Percentiles rank a stretch among this genome's conserved stretches.
Evolutionary conservation across 2,797 vertebrate species (phyloP).

Genomic region (Acestrorhynchus altus): DNA sequence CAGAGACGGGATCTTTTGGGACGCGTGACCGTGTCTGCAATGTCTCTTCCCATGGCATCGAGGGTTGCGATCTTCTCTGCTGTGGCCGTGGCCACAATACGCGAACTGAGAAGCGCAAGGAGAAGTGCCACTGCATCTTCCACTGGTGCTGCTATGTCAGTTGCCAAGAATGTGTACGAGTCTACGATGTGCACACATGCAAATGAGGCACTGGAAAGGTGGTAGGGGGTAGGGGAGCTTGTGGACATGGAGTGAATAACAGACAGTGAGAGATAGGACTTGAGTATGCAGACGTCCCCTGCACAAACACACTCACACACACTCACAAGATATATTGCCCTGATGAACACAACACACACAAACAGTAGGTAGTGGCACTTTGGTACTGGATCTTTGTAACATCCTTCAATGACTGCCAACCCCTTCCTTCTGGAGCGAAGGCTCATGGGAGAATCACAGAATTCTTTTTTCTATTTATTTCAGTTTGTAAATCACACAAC

Average conservation of each 20-base stretch:
- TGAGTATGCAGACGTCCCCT: slow-evolving; percentile 26
- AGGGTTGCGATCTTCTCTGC: slow-evolving; percentile 96
- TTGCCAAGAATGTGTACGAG: slow-evolving; percentile 93
- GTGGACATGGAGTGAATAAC: slow-evolving; percentile 36
- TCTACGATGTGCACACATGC: slow-evolving; percentile 97
- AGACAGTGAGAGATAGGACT: slow-evolving; percentile 42
- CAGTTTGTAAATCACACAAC: slow-evolving; percentile 17
- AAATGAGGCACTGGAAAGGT: slow-evolving; percentile 76
- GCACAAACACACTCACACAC: slow-evolving; percentile 36
- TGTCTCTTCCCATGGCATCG: slow-evolving; percentile 95
- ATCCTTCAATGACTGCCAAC: slow-evolving; percentile 46
- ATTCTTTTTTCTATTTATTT: slow-evolving; percentile 45
- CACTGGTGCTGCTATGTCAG: slow-evolving; percentile 99
- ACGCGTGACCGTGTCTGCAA: slow-evolving; percentile 95
- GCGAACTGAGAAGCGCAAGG: slow-evolving; percentile 94
- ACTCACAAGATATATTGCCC: slow-evolving; percentile 51
- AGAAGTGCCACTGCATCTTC: slow-evolving; percentile 98
- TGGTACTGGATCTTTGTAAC: slow-evolving; percentile 56
- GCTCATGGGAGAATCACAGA: slow-evolving; percentile 51
- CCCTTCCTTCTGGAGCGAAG: slow-evolving; percentile 19
- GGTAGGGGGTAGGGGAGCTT: slow-evolving; percentile 15
- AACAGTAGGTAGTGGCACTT: slow-evolving; percentile 63
- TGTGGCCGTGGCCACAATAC: slow-evolving; percentile 98
- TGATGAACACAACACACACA: slow-evolving; percentile 44
- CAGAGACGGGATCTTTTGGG: slow-evolving; percentile 94